phyloP scores from a whole-genome alignment of 2,888 invertebrate species.

The Altica lythri region DNA sequence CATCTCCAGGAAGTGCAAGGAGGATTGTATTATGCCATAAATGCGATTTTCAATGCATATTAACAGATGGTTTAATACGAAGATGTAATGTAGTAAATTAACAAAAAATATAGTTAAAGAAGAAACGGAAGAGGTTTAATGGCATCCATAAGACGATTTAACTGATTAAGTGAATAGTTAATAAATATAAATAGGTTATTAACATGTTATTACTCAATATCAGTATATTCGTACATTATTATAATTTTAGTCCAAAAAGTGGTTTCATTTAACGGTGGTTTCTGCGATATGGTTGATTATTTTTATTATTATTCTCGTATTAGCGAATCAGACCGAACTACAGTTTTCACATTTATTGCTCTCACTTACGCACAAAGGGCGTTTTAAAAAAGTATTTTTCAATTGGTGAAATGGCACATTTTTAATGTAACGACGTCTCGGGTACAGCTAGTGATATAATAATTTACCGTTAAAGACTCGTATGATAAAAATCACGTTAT shows the following conservation, averaged over 20 bases:
- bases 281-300: too few species aligned
- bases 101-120: not conserved
- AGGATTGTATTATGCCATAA: slow-evolving; percentile 18
- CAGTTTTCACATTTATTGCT: too few species aligned
- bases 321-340: too few species aligned
- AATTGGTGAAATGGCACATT: too few species aligned
- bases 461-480: not conserved
- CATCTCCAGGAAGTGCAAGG: slow-evolving; percentile 34
- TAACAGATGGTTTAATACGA: slow-evolving; percentile 4
- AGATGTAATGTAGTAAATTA: too few species aligned
- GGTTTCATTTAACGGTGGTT: too few species aligned
- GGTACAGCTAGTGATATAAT: slow-evolving; percentile 3
- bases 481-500: not conserved
- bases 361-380: too few species aligned
- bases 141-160: not conserved
- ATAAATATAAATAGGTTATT: not conserved
- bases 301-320: too few species aligned
- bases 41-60: slow-evolving; percentile 12
- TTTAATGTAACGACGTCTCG: too few species aligned
- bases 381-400: too few species aligned
- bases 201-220: not conserved
- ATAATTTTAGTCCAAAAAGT: too few species aligned
- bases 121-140: not conserved
- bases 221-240: too few species aligned
- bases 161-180: not conserved